phyloP scores from a whole-genome alignment of 2,888 invertebrate genomes.

The Machimus atricapillus region DNA sequence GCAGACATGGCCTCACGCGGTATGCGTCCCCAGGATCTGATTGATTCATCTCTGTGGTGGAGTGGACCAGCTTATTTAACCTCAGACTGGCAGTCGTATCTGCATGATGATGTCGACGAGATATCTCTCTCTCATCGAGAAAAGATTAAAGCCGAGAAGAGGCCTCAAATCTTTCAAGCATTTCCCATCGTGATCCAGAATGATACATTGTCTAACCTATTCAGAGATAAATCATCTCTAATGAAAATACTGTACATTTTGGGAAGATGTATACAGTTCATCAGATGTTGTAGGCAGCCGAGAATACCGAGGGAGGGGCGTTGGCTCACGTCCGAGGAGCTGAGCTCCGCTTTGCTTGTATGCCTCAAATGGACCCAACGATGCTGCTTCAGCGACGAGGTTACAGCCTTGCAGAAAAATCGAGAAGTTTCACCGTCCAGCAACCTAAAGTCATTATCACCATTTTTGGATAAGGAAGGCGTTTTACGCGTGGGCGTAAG shows the following conservation, averaged over 20 bases:
- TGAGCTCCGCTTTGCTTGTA: not conserved
- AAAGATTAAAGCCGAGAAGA: not conserved
- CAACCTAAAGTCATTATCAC: not conserved
- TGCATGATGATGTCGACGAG: not conserved
- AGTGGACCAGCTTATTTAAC: not conserved
- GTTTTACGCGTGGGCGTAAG: not conserved
- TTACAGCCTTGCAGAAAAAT: not conserved
- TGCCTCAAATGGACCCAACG: not conserved
- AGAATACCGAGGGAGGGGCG: not conserved
- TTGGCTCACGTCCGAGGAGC: not conserved
- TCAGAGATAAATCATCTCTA: not conserved
- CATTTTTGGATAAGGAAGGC: not conserved
- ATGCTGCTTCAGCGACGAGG: not conserved
- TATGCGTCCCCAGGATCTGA: not conserved
- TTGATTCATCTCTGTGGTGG: not conserved
- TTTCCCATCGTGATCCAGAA: not conserved
- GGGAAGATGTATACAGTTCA: not conserved
- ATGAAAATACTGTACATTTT: not conserved
- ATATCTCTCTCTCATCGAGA: too few species aligned
- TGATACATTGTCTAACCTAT: not conserved
- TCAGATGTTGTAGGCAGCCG: not conserved
- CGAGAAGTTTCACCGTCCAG: not conserved
- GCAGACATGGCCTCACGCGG: slow-evolving; percentile 9
- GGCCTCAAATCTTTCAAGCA: not conserved
- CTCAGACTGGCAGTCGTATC: not conserved